Base-by-base conservation (phyloP, 2,113 vertebrate genomes). In the Macrotus californicus region DNA sequence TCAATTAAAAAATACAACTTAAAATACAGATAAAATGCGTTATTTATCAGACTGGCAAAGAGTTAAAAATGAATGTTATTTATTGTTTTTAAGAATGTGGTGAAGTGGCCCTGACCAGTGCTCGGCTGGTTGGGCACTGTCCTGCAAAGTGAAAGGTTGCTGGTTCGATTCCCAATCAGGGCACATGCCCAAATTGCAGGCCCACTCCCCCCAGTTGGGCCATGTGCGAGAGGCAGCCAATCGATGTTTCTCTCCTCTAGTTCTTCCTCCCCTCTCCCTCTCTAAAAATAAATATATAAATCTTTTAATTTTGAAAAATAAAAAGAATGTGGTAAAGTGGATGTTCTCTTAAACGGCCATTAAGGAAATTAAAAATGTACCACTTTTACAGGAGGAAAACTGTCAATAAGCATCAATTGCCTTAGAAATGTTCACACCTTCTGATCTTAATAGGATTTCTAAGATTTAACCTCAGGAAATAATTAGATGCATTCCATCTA, bases 1-100 rank as follows among this genome's bases (percentile, higher is more conserved):
- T 88, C 43, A 73, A 75, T 76, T 87, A 64, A 72, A 94, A 96
- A 96, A 93, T 70, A 46, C 16, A 86, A 77, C 24, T 94, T 73
- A 93, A 92, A 88, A 61, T 54, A 93, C 34, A 66, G 67, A 81
- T 54, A 70, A 76, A 93, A 95, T 73, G 61, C 48, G 92, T 84
- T 76, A 56, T 14, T 92, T 69, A 84, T 21, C 1, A n/a, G 52
- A 93, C 8, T 72, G 64, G 48, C 52, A 94, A 75, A 85, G 24
- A 83, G 80, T 24, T 18, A 94, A 89, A 76, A 80, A 93, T 43
- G 61, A 75, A 41, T 24, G 3, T 7, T 82, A 69, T 52, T 87
- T 79, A 93, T 10, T 88, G 19, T 84, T 95, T 46, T 43, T 91
- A 81, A 24, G 29, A 29, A 89, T 79, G 61, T 73, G 50, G 66